Base-by-base conservation (phyloP, 1,140 invertebrate species). In the Dendroctonus ponderosae region DNA sequence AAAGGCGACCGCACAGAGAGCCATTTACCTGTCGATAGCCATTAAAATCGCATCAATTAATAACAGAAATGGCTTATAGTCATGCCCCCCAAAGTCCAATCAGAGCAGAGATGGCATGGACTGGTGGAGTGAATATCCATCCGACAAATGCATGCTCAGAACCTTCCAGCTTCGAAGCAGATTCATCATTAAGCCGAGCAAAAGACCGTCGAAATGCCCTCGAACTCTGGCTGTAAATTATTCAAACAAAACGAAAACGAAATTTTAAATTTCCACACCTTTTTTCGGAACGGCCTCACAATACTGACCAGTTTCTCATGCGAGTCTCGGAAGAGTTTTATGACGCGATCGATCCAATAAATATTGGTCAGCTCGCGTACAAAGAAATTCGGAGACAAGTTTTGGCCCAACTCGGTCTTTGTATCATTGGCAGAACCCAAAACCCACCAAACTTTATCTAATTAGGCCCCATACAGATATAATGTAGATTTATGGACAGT, bases 331-430 rank as follows among this genome's bases (percentile, higher is more conserved):
- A 53, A 63, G 48, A 63, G 62, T 63, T 63, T 63, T 63, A 63
- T 65, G 62, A 65, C 62, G 57, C n/a, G 49, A 65, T 65, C 62
- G 53, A 65, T 65, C 56, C 53, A 65, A 65, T 65, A 65, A 65
- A 65, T 65, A 65, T 65, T 65, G 53, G 62, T 65, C 57, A 65
- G 62, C 44, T 53, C 40, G 50, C 40, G 62, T 57, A 65, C 53
- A 65, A 65, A 65, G 62, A 65, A 50, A 58, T 65, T 51, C 62
- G 53, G 62, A 65, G 62, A 64, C 62, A 64, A 64, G 62, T 64
- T 38, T 44, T 46, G 62, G 53, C 53, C 44, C 53, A 51, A 46
- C 53, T 65, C 51, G 49, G 62, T 46, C 62, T 65, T 65, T 65
- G 53, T 65, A 54, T 65, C 62, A 65, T 53, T 57, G 53, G 62